These are phyloP conservation scores for Misgurnus mizolepis DNA, from an alignment of 2,113 vertebrate species.

Conservation along the genomic window DNA sequence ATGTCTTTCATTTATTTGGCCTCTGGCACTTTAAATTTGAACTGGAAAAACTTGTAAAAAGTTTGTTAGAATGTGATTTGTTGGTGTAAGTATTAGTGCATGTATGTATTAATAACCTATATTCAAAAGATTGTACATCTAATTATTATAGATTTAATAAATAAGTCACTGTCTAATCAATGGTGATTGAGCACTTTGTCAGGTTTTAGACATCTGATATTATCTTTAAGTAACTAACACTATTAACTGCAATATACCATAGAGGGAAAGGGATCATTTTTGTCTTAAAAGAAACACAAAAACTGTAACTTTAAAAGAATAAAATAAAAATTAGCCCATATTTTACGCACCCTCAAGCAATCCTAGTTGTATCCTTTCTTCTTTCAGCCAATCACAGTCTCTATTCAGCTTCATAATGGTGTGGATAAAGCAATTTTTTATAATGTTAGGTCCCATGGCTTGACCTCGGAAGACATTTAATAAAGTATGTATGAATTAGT, in stretches of 20 bases:
- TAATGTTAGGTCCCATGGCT: too few species aligned
- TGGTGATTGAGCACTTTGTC: conserved; percentile 33
- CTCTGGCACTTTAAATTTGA: conserved; percentile 31
- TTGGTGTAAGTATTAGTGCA: conserved; percentile 22
- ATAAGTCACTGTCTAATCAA: conserved; percentile 16
- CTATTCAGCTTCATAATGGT: too few species aligned
- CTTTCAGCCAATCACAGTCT: too few species aligned
- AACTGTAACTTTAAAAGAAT: too few species aligned
- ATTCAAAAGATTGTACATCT: background rate
- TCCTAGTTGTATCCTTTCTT: too few species aligned
- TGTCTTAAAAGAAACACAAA: too few species aligned
- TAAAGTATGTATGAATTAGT: too few species aligned
- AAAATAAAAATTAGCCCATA: too few species aligned
- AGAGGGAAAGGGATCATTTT: too few species aligned
- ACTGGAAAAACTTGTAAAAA: background rate
- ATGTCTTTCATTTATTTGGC: conserved; percentile 10
- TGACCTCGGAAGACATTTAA: too few species aligned
- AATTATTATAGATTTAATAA: conserved; percentile 15
- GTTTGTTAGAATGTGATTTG: conserved; percentile 16
- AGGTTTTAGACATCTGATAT: conserved; percentile 21
- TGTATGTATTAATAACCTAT: conserved; percentile 25
- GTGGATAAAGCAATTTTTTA: too few species aligned
- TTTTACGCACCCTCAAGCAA: too few species aligned
- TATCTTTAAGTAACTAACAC: conserved; percentile 35
- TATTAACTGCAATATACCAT: conserved; percentile 8